phyloP scores from a whole-genome alignment of 2,888 invertebrate genomes.

The Aspidapion aeneum region DNA sequence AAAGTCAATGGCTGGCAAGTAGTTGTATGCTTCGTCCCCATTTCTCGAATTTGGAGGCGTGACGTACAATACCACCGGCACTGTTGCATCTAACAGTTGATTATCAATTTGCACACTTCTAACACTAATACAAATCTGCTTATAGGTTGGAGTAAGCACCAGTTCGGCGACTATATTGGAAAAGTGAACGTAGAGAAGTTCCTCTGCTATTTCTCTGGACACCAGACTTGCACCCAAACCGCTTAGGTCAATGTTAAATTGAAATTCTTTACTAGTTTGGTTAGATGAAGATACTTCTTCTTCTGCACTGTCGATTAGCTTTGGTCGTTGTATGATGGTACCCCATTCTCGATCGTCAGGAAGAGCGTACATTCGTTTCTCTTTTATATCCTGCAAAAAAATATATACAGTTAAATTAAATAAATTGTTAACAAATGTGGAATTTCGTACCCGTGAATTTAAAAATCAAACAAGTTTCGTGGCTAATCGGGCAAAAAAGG shows the following conservation, averaged over 20 bases:
- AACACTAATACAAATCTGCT: constrained; percentile 68
- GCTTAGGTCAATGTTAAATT: constrained; percentile 57
- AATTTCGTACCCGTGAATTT: no score
- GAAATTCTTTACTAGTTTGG: constrained; percentile 51
- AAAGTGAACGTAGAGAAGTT: constrained; percentile 73
- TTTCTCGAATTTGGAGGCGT: constrained; percentile 50
- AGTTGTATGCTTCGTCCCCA: constrained; percentile 48
- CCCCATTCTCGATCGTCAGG: constrained; percentile 55
- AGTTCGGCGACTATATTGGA: constrained; percentile 62
- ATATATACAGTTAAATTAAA: no score
- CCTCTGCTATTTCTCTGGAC: constrained; percentile 71
- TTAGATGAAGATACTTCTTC: constrained; percentile 13
- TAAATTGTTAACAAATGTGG: no score
- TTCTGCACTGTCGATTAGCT: constrained; percentile 25
- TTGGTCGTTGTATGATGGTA: constrained; percentile 51
- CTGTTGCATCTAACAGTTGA: constrained; percentile 79
- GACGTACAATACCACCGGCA: constrained; percentile 81
- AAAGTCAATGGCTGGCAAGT: constrained; percentile 75
- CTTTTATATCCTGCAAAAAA: constrained; percentile 77
- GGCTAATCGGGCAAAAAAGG: no score
- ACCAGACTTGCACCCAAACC: constrained; percentile 78
- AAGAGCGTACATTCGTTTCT: constrained; percentile 48
- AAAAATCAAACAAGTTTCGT: no score
- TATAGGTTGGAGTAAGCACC: constrained; percentile 52
- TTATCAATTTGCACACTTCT: constrained; percentile 85